Base-by-base conservation (phyloP, 2,797 vertebrate species). In the Phyllotis vaccarum region DNA sequence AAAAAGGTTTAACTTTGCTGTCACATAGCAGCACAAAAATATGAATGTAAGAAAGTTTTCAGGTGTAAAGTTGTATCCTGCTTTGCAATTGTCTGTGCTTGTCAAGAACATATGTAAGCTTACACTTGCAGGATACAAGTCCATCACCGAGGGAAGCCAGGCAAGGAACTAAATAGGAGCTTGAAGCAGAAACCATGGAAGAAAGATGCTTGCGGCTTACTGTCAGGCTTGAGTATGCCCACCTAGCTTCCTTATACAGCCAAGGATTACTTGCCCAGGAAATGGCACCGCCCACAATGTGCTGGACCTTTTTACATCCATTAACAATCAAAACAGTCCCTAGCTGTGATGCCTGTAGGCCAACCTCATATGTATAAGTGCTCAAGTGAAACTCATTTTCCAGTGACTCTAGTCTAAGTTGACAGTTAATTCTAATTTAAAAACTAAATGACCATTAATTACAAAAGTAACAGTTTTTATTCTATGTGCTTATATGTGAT, bases 21-120 rank as follows among this genome's bases (percentile, higher is more conserved):
- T 52, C n/a, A 81, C 21, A 86, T 46, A 68, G 29, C 21, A 89
- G 52, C 11, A 31, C 43, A 85, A 90, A 89, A 97, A 91, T 70
- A 70, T 52, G 54, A 87, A 19, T 80, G 49, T 85, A 86, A 16
- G 16, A 43, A 27, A 6, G 34, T 43, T 34, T 22, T 31, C 2
- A 85, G 88, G 4, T 92, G 27, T 86, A 54, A 27, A 29, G 43
- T 58, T 79, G n/a, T 46, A 72, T 12, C 22, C 29, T 83, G n/a
- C 49, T 86, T 88, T 95, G 9, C 66, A 60, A 58, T 21, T 58
- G 17, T 60, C 9, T 78, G 54, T 64, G 19, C 46, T 82, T 81
- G 24, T 54, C 58, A 86, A 62, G 11, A 86, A 9, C 64, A 64
- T 83, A 83, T 49, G 49, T 66, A 85, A n/a, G 60, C 60, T 85